phyloP scores from a whole-genome alignment of 2,888 invertebrate genomes.

The Conomelus anceps region DNA sequence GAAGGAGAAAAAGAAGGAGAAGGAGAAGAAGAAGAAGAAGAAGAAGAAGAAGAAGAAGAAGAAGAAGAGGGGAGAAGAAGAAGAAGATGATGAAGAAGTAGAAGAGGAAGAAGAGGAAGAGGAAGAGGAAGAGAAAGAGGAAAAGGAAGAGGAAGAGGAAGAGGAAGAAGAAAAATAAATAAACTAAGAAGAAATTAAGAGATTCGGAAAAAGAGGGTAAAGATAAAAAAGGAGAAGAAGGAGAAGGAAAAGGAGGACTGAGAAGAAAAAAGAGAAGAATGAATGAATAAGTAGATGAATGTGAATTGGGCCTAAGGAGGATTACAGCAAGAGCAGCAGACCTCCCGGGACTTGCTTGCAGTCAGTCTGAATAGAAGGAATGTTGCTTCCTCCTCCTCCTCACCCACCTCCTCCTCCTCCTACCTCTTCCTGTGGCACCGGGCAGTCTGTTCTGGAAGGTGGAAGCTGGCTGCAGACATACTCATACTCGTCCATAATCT shows the following conservation, averaged over 20 bases:
- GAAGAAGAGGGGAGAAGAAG: neutral
- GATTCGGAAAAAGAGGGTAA: neutral
- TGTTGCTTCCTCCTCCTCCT: too few species aligned
- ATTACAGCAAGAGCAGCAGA: too few species aligned
- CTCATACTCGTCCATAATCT: too few species aligned
- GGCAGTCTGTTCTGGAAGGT: too few species aligned
- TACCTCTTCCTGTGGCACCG: too few species aligned
- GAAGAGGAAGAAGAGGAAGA: neutral
- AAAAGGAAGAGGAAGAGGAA: conserved; percentile 1
- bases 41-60: neutral
- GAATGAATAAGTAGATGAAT: neutral
- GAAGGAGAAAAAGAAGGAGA: neutral
- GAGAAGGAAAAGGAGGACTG: conserved; percentile 5
- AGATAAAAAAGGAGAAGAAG: neutral
- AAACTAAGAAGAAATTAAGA: neutral
- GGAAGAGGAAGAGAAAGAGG: too few species aligned
- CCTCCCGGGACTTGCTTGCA: too few species aligned
- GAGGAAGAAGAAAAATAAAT: conserved; percentile 7
- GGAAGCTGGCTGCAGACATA: too few species aligned
- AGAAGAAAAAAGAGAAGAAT: neutral
- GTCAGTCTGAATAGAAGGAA: too few species aligned
- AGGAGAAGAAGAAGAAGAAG: neutral
- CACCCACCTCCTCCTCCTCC: too few species aligned
- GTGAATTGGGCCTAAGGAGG: too few species aligned
- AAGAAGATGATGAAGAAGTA: neutral